These are phyloP conservation scores for Dendrocopos noguchii DNA, from an alignment of 2,113 vertebrate genomes.

Conservation along the genomic window DNA sequence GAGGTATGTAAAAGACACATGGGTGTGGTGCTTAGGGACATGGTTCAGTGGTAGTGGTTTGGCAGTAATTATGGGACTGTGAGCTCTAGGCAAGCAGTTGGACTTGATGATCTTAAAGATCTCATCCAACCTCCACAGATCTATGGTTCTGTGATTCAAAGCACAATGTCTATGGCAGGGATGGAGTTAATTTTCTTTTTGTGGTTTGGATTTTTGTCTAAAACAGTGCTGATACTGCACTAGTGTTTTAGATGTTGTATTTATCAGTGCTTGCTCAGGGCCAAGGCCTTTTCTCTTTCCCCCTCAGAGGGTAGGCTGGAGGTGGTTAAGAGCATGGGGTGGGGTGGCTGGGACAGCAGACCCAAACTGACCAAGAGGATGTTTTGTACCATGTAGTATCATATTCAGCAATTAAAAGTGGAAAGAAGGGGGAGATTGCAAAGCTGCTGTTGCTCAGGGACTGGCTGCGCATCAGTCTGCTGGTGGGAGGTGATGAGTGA, in stretches of 20 bases:
- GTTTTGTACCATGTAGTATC: accelerated
- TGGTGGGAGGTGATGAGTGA: not conserved
- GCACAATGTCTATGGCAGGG: not conserved
- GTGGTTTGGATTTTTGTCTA: not conserved
- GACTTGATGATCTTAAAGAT: too few species aligned
- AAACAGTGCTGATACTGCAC: not conserved
- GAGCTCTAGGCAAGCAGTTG: too few species aligned
- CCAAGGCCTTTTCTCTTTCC: not conserved
- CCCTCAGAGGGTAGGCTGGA: too few species aligned
- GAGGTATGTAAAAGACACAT: too few species aligned
- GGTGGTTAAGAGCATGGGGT: not conserved
- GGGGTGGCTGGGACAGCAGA: not conserved
- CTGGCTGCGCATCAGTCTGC: accelerated
- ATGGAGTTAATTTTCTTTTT: not conserved
- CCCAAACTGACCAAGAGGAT: not conserved
- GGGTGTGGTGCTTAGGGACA: too few species aligned
- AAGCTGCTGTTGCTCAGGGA: not conserved
- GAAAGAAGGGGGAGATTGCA: not conserved
- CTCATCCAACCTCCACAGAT: too few species aligned
- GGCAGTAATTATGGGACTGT: too few species aligned
- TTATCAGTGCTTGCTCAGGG: not conserved
- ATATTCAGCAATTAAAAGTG: not conserved
- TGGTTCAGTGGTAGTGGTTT: too few species aligned
- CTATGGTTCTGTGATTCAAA: too few species aligned
- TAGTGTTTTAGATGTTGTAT: not conserved